Percentiles rank a stretch among this genome's conserved stretches.
Evolutionary conservation across 2,797 vertebrate genomes (phyloP).

Genomic region (Lophius americanus): DNA sequence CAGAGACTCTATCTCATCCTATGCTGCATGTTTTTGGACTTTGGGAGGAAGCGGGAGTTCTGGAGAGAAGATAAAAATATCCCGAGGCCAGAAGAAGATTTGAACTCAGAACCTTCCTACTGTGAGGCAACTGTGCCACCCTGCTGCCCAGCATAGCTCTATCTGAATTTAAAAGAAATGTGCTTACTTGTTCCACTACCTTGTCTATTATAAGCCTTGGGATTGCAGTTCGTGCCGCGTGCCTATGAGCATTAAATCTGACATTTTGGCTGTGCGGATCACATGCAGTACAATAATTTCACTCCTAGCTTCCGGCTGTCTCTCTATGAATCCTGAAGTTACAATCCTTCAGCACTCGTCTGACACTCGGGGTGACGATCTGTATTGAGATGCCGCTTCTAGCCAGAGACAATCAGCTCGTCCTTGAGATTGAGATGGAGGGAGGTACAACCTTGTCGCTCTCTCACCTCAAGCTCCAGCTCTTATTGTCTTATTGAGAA

Average conservation of each 20-base stretch:
- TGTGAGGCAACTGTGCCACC: too few species aligned
- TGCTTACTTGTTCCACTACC: background rate
- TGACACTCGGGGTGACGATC: slow-evolving; percentile 57
- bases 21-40: too few species aligned
- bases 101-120: too few species aligned
- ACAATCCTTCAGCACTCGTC: slow-evolving; percentile 69
- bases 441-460: slow-evolving; percentile 31
- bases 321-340: slow-evolving; percentile 69
- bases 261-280: slow-evolving; percentile 61
- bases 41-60: too few species aligned
- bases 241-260: slow-evolving; percentile 44
- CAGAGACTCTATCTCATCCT: too few species aligned
- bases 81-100: too few species aligned
- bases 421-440: slow-evolving; percentile 59
- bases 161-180: background rate
- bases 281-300: slow-evolving; percentile 51
- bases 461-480: slow-evolving; percentile 58
- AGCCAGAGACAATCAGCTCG: slow-evolving; percentile 63
- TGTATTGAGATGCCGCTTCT: slow-evolving; percentile 55
- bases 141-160: background rate
- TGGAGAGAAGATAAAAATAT: too few species aligned
- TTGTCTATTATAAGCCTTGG: background rate
- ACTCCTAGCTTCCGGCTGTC: slow-evolving; percentile 54
- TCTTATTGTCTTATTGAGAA: slow-evolving; percentile 60
- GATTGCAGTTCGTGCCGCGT: slow-evolving; percentile 35